These are phyloP conservation scores for Sebastes elongatus DNA, from an alignment of 2,797 vertebrate species.

Conservation along the genomic window DNA sequence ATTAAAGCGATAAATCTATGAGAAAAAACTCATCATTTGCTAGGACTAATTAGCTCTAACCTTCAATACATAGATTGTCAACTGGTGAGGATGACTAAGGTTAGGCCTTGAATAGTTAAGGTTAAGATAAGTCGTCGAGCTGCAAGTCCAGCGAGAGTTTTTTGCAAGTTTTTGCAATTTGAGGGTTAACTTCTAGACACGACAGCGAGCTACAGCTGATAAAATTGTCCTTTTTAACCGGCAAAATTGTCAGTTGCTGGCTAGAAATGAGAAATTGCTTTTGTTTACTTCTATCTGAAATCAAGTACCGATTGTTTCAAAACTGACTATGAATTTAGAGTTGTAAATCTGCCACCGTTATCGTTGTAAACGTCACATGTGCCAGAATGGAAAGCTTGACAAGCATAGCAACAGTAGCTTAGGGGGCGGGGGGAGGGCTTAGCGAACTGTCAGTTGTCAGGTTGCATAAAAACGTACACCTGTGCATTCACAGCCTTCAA, in stretches of 20 bases:
- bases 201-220: neutral
- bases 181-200: too few species aligned
- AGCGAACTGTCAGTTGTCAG: neutral
- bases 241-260: too few species aligned
- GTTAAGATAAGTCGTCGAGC: too few species aligned
- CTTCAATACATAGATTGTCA: too few species aligned
- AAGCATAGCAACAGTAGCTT: neutral
- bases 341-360: neutral
- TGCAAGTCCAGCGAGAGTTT: too few species aligned
- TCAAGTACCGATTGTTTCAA: neutral
- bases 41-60: too few species aligned
- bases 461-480: neutral
- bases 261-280: neutral
- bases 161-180: too few species aligned
- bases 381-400: neutral
- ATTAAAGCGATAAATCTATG: accelerated
- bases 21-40: too few species aligned
- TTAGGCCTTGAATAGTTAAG: too few species aligned
- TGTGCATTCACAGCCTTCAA: neutral
- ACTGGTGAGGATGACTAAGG: too few species aligned
- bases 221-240: too few species aligned
- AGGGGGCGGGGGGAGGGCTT: neutral
- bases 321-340: neutral
- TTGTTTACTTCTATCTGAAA: neutral
- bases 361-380: neutral